A percentile compares a stretch with the other conserved stretches of the same genome.
Conservation (phyloP, 2,797 vertebrate genomes). For the Diglossa cyanea region DNA sequence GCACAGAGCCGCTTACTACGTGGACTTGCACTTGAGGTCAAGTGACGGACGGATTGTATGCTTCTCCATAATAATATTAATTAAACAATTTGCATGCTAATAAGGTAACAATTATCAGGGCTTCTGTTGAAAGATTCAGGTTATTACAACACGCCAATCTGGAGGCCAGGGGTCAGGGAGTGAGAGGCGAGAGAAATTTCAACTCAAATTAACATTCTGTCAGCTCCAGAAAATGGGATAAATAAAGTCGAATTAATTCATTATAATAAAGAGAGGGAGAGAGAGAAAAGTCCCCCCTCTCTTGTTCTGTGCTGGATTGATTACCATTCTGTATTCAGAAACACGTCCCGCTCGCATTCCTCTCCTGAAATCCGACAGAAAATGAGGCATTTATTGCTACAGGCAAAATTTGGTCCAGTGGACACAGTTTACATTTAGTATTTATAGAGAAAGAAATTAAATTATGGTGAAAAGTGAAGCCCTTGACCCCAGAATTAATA, state of each 20-base stretch:
- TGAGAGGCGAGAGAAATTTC: constrained; percentile 97
- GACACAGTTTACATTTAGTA: constrained; percentile 93
- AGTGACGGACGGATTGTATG: constrained; percentile 99
- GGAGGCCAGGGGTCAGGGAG: constrained; percentile 95
- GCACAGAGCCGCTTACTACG: constrained; percentile 87
- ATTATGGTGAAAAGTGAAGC: constrained; percentile 82
- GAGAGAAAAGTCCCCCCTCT: constrained; percentile 73
- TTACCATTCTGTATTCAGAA: constrained; percentile 94
- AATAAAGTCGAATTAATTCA: constrained; percentile 99
- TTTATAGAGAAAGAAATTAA: constrained; percentile 88
- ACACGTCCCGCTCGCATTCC: constrained; percentile 87
- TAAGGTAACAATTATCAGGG: constrained; percentile 99
- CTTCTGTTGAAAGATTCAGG: constrained; percentile 99
- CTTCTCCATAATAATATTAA: constrained; percentile 99
- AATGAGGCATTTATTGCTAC: constrained; percentile 85
- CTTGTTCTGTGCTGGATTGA: constrained; percentile 87
- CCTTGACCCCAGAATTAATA: constrained; percentile 80
- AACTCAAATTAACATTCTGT: constrained; percentile 99
- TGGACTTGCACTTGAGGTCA: constrained; percentile 93
- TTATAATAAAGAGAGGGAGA: constrained; percentile 89
- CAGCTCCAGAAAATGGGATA: constrained; percentile 98
- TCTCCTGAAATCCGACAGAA: constrained; percentile 86
- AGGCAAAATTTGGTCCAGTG: constrained; percentile 86
- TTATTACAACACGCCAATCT: constrained; percentile 99
- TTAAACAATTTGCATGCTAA: constrained; percentile 99